Evolutionary conservation across 92 coral and sea anemone genomes (phyloP).

Genomic region (Porites rus): DNA sequence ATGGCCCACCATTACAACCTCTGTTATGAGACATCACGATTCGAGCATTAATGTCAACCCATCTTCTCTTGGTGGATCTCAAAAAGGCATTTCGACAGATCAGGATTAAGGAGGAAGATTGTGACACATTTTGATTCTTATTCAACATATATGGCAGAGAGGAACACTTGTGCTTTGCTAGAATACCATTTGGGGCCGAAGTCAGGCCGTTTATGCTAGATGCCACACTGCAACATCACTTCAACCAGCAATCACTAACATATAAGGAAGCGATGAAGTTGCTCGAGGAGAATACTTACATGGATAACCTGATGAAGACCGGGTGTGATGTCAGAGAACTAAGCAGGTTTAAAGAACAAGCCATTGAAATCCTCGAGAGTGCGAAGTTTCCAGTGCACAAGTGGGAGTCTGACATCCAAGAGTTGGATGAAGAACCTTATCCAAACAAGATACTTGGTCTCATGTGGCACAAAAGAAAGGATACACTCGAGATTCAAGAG

Average conservation of each 20-base stretch:
- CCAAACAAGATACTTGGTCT: neutral
- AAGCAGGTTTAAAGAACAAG: constrained; percentile 19
- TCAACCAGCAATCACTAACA: constrained; percentile 34
- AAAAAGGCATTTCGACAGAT: constrained; percentile 54
- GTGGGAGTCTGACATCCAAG: constrained; percentile 45
- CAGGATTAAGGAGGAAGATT: constrained; percentile 18
- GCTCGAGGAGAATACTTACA: constrained; percentile 35
- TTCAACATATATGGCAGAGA: constrained; percentile 51
- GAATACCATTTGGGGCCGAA: constrained; percentile 71
- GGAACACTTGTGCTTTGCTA: constrained; percentile 66
- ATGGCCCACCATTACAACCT: constrained; percentile 6
- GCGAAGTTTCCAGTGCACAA: constrained; percentile 52
- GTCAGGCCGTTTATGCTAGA: constrained; percentile 67
- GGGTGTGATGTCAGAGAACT: constrained; percentile 20
- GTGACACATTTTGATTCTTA: constrained; percentile 70
- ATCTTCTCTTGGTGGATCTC: constrained; percentile 61
- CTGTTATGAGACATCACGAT: constrained; percentile 69
- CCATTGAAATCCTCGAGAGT: constrained; percentile 25
- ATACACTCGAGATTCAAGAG: no score
- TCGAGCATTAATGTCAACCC: constrained; percentile 61
- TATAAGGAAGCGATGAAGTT: constrained; percentile 5
- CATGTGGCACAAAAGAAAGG: neutral
- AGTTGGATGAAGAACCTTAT: constrained; percentile 10
- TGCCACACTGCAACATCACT: constrained; percentile 48
- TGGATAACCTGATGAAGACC: constrained; percentile 52